phyloP scores from a whole-genome alignment of 2,888 invertebrate genomes.

The Julus scandinavius region DNA sequence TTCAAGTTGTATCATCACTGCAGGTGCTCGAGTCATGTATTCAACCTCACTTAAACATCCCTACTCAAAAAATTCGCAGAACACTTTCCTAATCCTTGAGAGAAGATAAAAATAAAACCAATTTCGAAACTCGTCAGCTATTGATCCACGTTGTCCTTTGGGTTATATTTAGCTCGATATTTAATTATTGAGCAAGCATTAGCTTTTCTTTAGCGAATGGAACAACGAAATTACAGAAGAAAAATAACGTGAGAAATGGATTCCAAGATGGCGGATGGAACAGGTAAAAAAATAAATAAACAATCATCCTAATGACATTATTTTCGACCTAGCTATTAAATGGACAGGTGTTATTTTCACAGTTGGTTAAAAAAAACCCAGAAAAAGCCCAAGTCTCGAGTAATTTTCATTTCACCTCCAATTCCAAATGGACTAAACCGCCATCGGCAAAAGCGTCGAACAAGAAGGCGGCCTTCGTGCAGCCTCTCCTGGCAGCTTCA shows the following conservation, averaged over 20 bases:
- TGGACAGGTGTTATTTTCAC: not conserved
- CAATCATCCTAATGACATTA: too few species aligned
- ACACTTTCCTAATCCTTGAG: not conserved
- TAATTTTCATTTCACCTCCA: not conserved
- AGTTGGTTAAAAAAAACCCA: not conserved
- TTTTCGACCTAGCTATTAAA: not conserved
- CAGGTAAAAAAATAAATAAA: not conserved
- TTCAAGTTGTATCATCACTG: not conserved
- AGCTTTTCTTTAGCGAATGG: not conserved
- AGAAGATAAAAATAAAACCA: not conserved
- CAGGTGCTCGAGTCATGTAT: not conserved
- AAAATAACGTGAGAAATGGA: not conserved
- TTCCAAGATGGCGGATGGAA: not conserved
- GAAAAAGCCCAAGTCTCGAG: not conserved
- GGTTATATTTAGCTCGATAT: not conserved
- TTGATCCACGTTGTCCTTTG: not conserved
- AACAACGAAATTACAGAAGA: too few species aligned
- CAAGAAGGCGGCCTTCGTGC: not conserved
- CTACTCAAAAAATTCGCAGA: not conserved
- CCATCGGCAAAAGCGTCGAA: not conserved
- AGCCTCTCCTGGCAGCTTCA: not conserved
- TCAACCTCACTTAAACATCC: not conserved
- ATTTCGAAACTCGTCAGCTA: not conserved
- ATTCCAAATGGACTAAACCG: not conserved
- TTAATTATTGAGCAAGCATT: not conserved